Conservation (phyloP, 2,888 invertebrate genomes). For the Lithophane socia region DNA sequence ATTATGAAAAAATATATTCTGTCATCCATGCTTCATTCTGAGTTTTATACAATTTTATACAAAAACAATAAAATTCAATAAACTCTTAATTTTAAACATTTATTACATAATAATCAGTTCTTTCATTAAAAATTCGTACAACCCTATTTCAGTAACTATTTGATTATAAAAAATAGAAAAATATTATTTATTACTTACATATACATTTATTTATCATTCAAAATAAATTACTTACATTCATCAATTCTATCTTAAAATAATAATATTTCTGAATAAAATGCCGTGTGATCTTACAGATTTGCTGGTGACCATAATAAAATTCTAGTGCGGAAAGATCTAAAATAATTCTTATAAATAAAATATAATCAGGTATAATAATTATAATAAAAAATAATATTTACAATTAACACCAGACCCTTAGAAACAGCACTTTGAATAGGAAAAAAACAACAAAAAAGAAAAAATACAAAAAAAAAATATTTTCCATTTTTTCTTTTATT, state of each 20-base stretch:
- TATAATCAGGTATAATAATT: slow-evolving; percentile 37
- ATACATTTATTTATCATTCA: slow-evolving; percentile 56
- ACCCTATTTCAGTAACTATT: slow-evolving; percentile 59
- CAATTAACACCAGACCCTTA: slow-evolving; percentile 29
- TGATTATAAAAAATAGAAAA: slow-evolving; percentile 58
- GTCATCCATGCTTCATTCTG: slow-evolving; percentile 61
- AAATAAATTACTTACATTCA: slow-evolving; percentile 76
- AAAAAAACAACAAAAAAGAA: slow-evolving; percentile 15
- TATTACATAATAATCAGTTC: slow-evolving; percentile 77
- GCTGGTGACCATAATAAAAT: slow-evolving; percentile 25
- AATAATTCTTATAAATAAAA: slow-evolving; percentile 45
- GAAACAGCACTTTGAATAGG: slow-evolving; percentile 23
- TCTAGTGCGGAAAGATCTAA: slow-evolving; percentile 12
- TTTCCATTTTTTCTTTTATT: slow-evolving; percentile 8
- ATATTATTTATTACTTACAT: slow-evolving; percentile 26
- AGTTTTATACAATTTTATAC: slow-evolving; percentile 67
- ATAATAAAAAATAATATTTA: slow-evolving; percentile 29
- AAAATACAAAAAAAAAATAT: background rate
- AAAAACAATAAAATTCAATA: slow-evolving; percentile 69
- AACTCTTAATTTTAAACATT: slow-evolving; percentile 64
- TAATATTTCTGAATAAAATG: slow-evolving; percentile 23
- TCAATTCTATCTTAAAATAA: slow-evolving; percentile 57
- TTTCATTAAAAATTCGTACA: slow-evolving; percentile 71
- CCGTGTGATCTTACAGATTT: slow-evolving; percentile 18
- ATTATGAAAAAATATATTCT: slow-evolving; percentile 63